These are phyloP conservation scores for Trididemnum clinides DNA, from an alignment of 23 tunicate genomes.

Conservation along the genomic window DNA sequence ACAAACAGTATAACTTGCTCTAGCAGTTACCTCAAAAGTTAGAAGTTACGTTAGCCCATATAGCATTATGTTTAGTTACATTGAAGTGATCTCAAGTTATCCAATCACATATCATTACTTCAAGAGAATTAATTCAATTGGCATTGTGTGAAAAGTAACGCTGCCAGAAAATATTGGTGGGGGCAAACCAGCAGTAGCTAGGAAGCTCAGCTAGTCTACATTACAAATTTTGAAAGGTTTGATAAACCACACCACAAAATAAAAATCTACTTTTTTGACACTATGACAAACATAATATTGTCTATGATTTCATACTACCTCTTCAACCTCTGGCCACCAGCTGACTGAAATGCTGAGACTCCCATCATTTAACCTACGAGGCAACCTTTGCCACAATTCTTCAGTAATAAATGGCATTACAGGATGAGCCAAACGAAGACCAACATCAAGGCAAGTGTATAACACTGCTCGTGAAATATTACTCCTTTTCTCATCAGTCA, in stretches of 20 bases:
- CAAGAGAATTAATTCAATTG: too few relatives aligned
- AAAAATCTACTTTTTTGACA: too few relatives aligned
- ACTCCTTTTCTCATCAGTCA: constrained; percentile 43
- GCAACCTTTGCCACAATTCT: constrained; percentile 99
- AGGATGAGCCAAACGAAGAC: constrained; percentile 80
- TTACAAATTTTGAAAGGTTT: neutral
- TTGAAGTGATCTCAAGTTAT: too few relatives aligned
- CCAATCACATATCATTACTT: too few relatives aligned
- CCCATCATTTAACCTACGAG: constrained; percentile 47
- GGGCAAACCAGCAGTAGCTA: too few relatives aligned
- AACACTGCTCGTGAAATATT: constrained; percentile 64
- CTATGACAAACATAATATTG: neutral
- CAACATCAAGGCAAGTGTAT: constrained; percentile 88
- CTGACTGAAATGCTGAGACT: constrained; percentile 53
- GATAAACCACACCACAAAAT: neutral
- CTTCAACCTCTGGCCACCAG: constrained; percentile 63
- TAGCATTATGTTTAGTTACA: too few relatives aligned
- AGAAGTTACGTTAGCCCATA: too few relatives aligned
- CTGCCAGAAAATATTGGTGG: too few relatives aligned
- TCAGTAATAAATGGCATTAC: constrained; percentile 95
- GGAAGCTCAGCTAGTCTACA: neutral
- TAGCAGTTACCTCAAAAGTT: too few relatives aligned
- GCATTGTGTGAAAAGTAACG: too few relatives aligned
- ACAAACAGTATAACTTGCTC: too few relatives aligned
- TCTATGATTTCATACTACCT: constrained; percentile 26